phyloP scores from a whole-genome alignment of 35 echinoderm and acorn worm genomes.

The Strongylocentrotus purpuratus region DNA sequence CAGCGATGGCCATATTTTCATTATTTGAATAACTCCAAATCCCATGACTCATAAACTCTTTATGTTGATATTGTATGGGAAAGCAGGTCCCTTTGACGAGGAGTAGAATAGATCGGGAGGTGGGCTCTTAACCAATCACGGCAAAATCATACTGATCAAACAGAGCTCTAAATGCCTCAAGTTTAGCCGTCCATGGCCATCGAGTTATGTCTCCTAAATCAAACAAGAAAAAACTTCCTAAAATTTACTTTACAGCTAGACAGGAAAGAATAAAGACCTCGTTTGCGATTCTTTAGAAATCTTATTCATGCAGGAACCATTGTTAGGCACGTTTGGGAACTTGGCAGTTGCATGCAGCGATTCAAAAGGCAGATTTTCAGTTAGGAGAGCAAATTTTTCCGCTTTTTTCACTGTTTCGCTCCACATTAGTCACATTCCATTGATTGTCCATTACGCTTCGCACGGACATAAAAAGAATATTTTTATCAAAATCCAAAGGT shows the following conservation, averaged over 20 bases:
- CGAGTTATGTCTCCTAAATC: not conserved
- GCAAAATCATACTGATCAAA: conserved; percentile 1
- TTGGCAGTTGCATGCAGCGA: not conserved
- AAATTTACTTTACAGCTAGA: not conserved
- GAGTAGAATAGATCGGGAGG: not conserved
- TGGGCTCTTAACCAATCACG: conserved; percentile 8
- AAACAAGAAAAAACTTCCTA: not conserved
- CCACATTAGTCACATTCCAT: conserved; percentile 3
- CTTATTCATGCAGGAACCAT: not conserved
- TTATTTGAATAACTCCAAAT: not conserved
- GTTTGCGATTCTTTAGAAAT: not conserved
- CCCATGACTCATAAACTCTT: not conserved
- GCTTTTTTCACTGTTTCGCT: not conserved
- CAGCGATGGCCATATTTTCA: not conserved
- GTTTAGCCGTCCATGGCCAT: not conserved
- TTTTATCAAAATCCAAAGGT: not conserved
- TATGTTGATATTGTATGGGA: not conserved
- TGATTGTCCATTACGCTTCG: not conserved
- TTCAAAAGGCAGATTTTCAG: not conserved
- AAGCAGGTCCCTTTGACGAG: not conserved
- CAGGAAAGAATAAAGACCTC: conserved; percentile 2
- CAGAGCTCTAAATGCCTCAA: not conserved
- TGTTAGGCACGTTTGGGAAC: conserved; percentile 15
- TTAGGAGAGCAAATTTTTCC: not conserved
- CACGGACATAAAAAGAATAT: not conserved